Conservation (phyloP, 2,797 vertebrate species). For the Falco columbarius region DNA sequence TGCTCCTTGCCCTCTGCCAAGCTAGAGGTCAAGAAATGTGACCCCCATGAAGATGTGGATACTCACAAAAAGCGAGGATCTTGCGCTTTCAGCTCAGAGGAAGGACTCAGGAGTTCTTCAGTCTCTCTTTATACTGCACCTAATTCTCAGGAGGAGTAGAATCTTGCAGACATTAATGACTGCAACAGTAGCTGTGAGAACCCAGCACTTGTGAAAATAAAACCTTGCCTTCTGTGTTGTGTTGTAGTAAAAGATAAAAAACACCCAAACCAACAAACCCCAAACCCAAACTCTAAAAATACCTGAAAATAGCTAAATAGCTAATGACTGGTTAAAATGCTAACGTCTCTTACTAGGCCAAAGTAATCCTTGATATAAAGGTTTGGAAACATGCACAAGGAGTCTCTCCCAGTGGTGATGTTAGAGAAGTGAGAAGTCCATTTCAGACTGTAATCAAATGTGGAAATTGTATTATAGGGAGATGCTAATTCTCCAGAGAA, state of each 20-base stretch:
- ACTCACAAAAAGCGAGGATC: neutral
- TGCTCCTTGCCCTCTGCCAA: neutral
- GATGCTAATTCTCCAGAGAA: neutral
- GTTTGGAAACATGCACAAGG: neutral
- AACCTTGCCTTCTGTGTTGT: neutral
- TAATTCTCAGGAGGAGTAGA: neutral
- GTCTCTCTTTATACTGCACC: neutral
- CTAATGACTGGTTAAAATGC: neutral
- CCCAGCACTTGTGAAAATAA: neutral
- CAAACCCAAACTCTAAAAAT: neutral
- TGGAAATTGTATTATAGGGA: neutral
- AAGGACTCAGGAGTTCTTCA: neutral
- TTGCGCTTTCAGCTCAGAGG: neutral
- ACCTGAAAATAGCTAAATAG: neutral
- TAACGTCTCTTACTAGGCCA: neutral
- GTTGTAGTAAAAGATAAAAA: neutral
- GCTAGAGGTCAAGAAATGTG: neutral
- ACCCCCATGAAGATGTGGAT: rapidly evolving
- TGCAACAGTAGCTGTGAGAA: neutral
- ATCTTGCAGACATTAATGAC: neutral
- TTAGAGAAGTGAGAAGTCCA: neutral
- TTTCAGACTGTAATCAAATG: neutral
- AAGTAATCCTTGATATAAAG: neutral
- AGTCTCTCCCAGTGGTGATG: neutral
- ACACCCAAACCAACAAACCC: neutral